These are phyloP conservation scores for Castor canadensis DNA, from an alignment of 2,113 vertebrate genomes.

Conservation along the genomic window DNA sequence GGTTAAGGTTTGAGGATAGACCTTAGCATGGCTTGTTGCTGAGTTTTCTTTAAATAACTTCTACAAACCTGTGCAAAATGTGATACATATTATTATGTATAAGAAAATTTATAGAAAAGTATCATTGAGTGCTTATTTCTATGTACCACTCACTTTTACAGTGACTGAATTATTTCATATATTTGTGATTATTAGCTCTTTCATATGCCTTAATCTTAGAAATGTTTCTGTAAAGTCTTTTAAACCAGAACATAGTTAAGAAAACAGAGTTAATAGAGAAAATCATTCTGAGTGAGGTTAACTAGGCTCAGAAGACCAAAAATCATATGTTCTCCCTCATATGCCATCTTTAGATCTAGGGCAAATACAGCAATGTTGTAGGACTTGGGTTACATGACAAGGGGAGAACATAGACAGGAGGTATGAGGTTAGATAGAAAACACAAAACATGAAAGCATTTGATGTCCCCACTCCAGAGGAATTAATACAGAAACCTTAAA, in stretches of 20 bases:
- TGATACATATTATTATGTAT: background rate
- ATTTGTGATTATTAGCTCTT: background rate
- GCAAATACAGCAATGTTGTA: too few relatives aligned
- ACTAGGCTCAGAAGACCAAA: too few relatives aligned
- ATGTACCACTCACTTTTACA: background rate
- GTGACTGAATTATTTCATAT: background rate
- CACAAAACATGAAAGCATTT: too few relatives aligned
- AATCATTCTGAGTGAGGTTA: too few relatives aligned
- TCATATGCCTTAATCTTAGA: background rate
- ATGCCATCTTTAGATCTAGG: too few relatives aligned
- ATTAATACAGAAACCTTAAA: too few relatives aligned
- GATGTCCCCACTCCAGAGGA: too few relatives aligned
- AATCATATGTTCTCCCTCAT: too few relatives aligned
- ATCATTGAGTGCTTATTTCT: background rate
- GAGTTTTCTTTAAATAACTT: conserved; percentile 13
- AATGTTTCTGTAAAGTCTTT: background rate
- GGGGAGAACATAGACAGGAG: too few relatives aligned
- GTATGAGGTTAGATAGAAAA: too few relatives aligned
- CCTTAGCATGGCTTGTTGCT: background rate
- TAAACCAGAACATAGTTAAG: background rate
- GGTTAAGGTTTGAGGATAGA: background rate
- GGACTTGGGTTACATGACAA: too few relatives aligned
- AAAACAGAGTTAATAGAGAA: too few relatives aligned
- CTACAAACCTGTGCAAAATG: background rate
- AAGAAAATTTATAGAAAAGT: background rate